Evolutionary conservation across 2,888 invertebrate genomes (phyloP).

Genomic region (Leptopilina myrica): DNA sequence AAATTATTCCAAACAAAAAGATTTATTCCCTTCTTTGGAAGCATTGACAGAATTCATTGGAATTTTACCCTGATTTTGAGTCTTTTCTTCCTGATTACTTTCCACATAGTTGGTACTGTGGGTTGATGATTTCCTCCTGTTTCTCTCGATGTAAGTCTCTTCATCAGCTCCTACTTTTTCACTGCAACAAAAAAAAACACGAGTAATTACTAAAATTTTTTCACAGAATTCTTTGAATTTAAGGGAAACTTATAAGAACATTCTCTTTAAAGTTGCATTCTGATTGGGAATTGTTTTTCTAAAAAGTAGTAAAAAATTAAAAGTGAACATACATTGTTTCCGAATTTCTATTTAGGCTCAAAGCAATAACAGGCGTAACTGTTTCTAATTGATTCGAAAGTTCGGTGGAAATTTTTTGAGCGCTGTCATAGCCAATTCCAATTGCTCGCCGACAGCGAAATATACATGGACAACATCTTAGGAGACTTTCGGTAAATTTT

Average conservation of each 20-base stretch:
- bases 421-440: conserved; percentile 62
- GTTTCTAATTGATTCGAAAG: conserved; percentile 49
- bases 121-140: conserved; percentile 52
- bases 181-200: conserved; percentile 59
- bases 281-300: neutral
- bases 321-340: conserved; percentile 48
- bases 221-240: no score
- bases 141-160: conserved; percentile 64
- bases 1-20: conserved; percentile 2
- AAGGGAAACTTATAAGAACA: no score
- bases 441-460: conserved; percentile 71
- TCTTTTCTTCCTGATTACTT: conserved; percentile 52
- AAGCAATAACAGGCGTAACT: conserved; percentile 70
- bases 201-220: neutral
- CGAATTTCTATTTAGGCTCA: conserved; percentile 63
- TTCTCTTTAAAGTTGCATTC: neutral
- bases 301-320: neutral
- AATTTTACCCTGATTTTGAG: conserved; percentile 52
- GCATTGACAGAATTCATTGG: conserved; percentile 1
- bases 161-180: conserved; percentile 65
- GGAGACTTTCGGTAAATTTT: conserved; percentile 64
- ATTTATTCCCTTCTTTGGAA: neutral
- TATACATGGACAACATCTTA: conserved; percentile 72
- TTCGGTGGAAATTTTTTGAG: conserved; percentile 54
- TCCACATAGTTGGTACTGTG: conserved; percentile 55